phyloP scores from a whole-genome alignment of 2,888 invertebrate species.

The Nyleta sp. region DNA sequence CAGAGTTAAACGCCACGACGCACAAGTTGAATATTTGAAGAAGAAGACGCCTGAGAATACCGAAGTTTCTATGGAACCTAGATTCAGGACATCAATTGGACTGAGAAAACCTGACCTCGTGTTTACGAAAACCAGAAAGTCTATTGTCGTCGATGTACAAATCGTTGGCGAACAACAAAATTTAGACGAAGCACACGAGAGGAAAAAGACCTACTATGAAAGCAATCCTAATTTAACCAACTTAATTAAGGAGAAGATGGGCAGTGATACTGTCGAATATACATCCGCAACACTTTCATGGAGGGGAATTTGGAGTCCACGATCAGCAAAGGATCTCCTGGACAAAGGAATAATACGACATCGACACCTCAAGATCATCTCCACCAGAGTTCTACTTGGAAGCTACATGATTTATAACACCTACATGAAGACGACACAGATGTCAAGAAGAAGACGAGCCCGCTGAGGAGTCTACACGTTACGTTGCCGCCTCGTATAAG shows the following conservation, averaged over 20 bases:
- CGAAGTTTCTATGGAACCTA: constrained; percentile 65
- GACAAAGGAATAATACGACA: not conserved
- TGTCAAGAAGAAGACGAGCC: too few relatives aligned
- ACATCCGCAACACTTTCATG: constrained; percentile 58
- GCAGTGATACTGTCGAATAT: not conserved
- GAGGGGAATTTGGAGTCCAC: constrained; percentile 34
- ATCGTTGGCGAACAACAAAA: constrained; percentile 50
- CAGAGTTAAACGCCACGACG: constrained; percentile 73
- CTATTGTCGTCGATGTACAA: constrained; percentile 57
- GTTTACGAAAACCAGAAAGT: not conserved
- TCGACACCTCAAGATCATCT: constrained; percentile 49
- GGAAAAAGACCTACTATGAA: constrained; percentile 15
- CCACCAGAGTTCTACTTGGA: constrained; percentile 46
- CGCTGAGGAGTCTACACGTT: too few relatives aligned
- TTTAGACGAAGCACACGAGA: not conserved
- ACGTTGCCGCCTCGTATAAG: constrained; percentile 10
- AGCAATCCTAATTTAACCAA: not conserved
- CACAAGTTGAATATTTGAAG: constrained; percentile 43
- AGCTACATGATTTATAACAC: not conserved
- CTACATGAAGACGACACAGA: not conserved
- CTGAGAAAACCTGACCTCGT: constrained; percentile 63
- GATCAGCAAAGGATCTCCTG: constrained; percentile 16
- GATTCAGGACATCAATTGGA: too few relatives aligned
- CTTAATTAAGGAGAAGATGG: not conserved
- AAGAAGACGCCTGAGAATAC: not conserved